Evolutionary conservation across 2,797 vertebrate genomes (phyloP).

Genomic region (Leptatherina wallacei): DNA sequence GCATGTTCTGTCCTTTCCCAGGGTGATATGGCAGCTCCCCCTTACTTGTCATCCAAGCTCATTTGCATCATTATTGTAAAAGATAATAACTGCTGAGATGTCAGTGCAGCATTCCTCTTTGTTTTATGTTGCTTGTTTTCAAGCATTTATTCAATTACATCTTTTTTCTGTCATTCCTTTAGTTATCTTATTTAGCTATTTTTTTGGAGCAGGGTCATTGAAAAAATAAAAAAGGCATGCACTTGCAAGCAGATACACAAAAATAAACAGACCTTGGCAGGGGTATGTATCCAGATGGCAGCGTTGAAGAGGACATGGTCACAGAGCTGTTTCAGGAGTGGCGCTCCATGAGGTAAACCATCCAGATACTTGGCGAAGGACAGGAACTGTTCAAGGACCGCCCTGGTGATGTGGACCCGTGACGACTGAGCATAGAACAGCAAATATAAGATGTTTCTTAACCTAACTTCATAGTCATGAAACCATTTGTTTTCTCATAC

Average conservation of each 20-base stretch:
- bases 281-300: conserved; percentile 96
- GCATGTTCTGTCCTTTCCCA: conserved; percentile 40
- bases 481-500: too few relatives aligned
- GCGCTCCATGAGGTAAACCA: conserved; percentile 95
- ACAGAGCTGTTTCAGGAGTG: conserved; percentile 94
- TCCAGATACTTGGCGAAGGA: conserved; percentile 99
- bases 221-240: conserved; percentile 8
- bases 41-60: conserved; percentile 24
- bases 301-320: conserved; percentile 87
- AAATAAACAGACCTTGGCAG: conserved; percentile 90
- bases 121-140: conserved; percentile 19
- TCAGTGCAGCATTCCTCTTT: conserved; percentile 15
- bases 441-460: not conserved
- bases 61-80: conserved; percentile 52
- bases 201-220: conserved; percentile 45
- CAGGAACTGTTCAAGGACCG: conserved; percentile 96
- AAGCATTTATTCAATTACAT: conserved; percentile 9
- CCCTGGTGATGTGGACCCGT: conserved; percentile 95
- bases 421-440: conserved; percentile 86
- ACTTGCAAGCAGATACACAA: conserved; percentile 8
- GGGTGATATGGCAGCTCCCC: conserved; percentile 20
- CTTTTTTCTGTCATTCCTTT: not conserved
- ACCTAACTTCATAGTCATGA: not conserved
- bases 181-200: conserved; percentile 5
- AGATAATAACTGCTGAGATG: conserved; percentile 33